Conservation (phyloP, 2,888 invertebrate species). For the Thyatira batis region DNA sequence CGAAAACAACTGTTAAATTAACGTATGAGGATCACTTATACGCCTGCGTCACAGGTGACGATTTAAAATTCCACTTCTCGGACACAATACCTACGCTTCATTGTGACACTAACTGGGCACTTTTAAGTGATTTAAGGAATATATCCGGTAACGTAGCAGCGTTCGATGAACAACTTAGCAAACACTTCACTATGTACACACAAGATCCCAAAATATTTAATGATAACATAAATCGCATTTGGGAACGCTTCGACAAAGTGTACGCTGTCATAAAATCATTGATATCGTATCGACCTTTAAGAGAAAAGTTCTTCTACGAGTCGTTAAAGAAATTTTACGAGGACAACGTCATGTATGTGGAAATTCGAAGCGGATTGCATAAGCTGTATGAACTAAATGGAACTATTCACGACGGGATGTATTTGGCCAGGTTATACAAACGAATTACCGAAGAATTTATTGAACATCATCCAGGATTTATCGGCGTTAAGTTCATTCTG, state of each 20-base stretch:
- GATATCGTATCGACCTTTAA: constrained; percentile 83
- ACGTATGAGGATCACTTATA: constrained; percentile 85
- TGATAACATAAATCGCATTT: constrained; percentile 79
- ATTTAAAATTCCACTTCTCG: constrained; percentile 64
- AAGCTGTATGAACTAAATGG: constrained; percentile 85
- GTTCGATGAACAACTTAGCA: constrained; percentile 79
- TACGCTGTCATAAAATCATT: constrained; percentile 78
- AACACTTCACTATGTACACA: constrained; percentile 79
- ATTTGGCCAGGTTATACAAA: constrained; percentile 81
- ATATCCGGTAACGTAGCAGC: constrained; percentile 56
- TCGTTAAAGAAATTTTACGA: constrained; percentile 83
- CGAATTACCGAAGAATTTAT: constrained; percentile 82
- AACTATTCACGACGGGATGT: constrained; percentile 71
- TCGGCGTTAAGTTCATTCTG: constrained; percentile 86
- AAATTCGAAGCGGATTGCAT: constrained; percentile 84
- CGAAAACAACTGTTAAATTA: constrained; percentile 82
- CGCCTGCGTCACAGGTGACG: constrained; percentile 61
- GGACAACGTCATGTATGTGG: constrained; percentile 87
- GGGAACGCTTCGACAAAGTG: constrained; percentile 82
- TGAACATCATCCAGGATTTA: constrained; percentile 83
- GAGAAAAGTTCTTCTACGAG: constrained; percentile 84
- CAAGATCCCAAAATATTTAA: constrained; percentile 62
- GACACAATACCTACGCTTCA: constrained; percentile 47
- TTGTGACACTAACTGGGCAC: constrained; percentile 73
- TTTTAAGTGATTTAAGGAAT: constrained; percentile 72